Percentiles rank a stretch among this genome's conserved stretches.
phyloP scores from a whole-genome alignment of 2,797 vertebrate genomes.

The Thunnus albacares region DNA sequence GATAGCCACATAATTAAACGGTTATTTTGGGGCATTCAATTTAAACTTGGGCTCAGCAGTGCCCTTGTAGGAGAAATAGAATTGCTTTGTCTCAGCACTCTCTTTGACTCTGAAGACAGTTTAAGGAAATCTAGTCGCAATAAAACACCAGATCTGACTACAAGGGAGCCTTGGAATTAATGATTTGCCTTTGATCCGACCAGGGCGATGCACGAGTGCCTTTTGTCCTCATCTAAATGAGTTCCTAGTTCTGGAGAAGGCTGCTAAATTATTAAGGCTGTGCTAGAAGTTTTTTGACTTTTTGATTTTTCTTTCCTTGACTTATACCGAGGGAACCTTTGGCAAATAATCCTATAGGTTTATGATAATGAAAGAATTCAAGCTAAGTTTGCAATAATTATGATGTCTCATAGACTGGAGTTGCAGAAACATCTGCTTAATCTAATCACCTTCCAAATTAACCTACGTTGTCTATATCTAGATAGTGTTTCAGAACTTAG shows the following conservation, averaged over 20 bases:
- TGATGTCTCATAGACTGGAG: slow-evolving; percentile 8
- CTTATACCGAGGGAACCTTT: slow-evolving; percentile 23
- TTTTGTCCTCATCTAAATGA: slow-evolving; percentile 77
- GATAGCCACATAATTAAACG: slow-evolving; percentile 82
- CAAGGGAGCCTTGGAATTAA: slow-evolving; percentile 67
- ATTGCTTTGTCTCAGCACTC: slow-evolving; percentile 74
- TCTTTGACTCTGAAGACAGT: slow-evolving; percentile 71
- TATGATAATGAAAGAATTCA: slow-evolving; percentile 28
- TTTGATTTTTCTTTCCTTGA: slow-evolving; percentile 32
- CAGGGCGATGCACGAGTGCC: slow-evolving; percentile 35
- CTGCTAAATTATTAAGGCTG: slow-evolving; percentile 71
- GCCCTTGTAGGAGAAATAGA: slow-evolving; percentile 70
- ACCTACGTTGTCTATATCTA: slow-evolving; percentile 27
- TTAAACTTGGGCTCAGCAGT: slow-evolving; percentile 74
- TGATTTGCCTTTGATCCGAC: slow-evolving; percentile 78
- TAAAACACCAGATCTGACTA: slow-evolving; percentile 70
- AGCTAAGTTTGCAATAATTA: slow-evolving; percentile 30
- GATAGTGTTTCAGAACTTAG: slow-evolving; percentile 24
- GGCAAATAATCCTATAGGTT: slow-evolving; percentile 37
- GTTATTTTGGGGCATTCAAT: slow-evolving; percentile 84
- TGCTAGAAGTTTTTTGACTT: slow-evolving; percentile 50
- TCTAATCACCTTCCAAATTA: slow-evolving; percentile 52
- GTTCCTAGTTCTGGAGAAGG: slow-evolving; percentile 56
- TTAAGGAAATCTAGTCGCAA: slow-evolving; percentile 71
- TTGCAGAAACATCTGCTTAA: slow-evolving; percentile 35